Evolutionary conservation across 2,888 invertebrate genomes (phyloP).

Genomic region (Dendrolimus houi): DNA sequence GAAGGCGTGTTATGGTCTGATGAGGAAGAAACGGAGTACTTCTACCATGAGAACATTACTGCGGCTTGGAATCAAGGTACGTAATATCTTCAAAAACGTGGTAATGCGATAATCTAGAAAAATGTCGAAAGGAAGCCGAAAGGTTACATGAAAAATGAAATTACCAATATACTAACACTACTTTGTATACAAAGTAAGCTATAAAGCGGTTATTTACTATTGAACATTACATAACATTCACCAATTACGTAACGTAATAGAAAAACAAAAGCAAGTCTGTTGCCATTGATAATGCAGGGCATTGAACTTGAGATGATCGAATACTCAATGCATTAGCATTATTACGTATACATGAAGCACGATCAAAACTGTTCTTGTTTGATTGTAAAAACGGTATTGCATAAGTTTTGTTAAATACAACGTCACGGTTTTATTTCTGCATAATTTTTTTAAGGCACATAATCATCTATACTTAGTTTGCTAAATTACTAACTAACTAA

Average conservation of each 20-base stretch:
- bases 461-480: no score
- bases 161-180: no score
- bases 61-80: slow-evolving; percentile 70
- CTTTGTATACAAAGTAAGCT: neutral
- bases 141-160: no score
- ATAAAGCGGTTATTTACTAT: neutral
- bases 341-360: neutral
- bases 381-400: neutral
- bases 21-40: slow-evolving; percentile 71
- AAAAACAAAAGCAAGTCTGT: neutral
- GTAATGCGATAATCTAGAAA: slow-evolving; percentile 1
- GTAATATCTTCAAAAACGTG: slow-evolving; percentile 11
- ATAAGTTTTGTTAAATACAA: no score
- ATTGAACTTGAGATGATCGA: neutral
- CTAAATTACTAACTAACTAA: no score
- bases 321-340: neutral
- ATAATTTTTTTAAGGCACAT: no score
- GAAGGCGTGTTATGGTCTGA: slow-evolving; percentile 73
- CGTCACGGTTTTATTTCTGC: no score
- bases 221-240: neutral
- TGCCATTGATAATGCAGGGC: neutral
- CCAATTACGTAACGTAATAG: neutral
- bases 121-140: no score
- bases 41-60: slow-evolving; percentile 68
- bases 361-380: neutral